These are phyloP conservation scores for Cryptoblepharus egeriae DNA, from an alignment of 2,797 vertebrate genomes.

Conservation along the genomic window DNA sequence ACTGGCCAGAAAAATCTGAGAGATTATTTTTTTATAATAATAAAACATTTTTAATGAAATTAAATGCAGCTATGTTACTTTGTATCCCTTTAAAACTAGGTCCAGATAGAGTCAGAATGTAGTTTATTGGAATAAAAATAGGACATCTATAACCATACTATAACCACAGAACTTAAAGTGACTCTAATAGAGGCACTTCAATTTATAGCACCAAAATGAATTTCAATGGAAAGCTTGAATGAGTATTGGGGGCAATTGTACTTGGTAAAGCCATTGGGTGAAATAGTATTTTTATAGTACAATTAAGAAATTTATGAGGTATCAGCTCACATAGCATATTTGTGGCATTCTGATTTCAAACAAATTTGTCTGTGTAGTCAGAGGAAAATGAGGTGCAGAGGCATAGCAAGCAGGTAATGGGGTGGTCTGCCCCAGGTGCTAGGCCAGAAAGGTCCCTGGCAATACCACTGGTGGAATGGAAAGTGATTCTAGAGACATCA, in stretches of 20 bases:
- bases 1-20: too few species aligned
- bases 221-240: not conserved
- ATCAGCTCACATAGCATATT: not conserved
- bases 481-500: too few species aligned
- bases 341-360: not conserved
- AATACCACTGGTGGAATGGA: too few species aligned
- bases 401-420: too few species aligned
- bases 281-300: not conserved
- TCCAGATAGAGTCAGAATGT: not conserved
- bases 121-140: not conserved
- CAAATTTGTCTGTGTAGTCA: not conserved
- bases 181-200: not conserved
- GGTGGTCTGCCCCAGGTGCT: too few species aligned
- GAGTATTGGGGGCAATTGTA: not conserved
- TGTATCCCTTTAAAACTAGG: not conserved
- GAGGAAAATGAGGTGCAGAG: too few species aligned
- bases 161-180: not conserved
- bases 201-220: not conserved
- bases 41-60: slow-evolving; percentile 20
- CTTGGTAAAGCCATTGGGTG: not conserved
- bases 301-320: not conserved
- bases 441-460: too few species aligned
- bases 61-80: slow-evolving; percentile 5
- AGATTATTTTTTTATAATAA: too few species aligned
- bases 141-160: fast-evolving